These are phyloP conservation scores for Cololabis saira DNA, from an alignment of 2,113 vertebrate genomes.

Conservation along the genomic window DNA sequence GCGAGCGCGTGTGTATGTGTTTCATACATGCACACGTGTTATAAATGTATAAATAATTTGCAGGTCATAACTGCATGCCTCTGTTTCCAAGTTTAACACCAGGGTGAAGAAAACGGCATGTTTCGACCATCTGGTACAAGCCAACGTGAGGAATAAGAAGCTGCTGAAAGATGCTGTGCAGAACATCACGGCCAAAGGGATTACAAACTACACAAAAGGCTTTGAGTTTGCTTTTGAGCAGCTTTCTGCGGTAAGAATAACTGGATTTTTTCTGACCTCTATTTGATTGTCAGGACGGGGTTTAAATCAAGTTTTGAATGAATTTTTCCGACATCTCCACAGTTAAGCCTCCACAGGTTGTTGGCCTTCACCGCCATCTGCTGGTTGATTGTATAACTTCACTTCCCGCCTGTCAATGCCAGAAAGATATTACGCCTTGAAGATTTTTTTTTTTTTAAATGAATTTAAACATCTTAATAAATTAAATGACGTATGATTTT, in stretches of 20 bases:
- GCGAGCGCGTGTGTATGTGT: constrained; percentile 12
- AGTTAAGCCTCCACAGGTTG: neutral
- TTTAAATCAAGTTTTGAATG: constrained; percentile 25
- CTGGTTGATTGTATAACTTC: constrained; percentile 48
- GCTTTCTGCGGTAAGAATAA: constrained; percentile 88
- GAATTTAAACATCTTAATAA: too few relatives aligned
- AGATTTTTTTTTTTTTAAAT: too few relatives aligned
- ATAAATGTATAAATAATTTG: constrained; percentile 32
- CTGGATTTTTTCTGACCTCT: neutral
- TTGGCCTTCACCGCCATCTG: constrained; percentile 75
- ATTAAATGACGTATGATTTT: too few relatives aligned
- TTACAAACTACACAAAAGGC: constrained; percentile 97
- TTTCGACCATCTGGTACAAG: constrained; percentile 96
- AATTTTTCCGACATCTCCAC: neutral
- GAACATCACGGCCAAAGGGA: constrained; percentile 96
- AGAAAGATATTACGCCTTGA: too few relatives aligned
- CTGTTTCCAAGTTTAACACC: constrained; percentile 90
- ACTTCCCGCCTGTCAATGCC: too few relatives aligned
- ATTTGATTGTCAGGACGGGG: neutral
- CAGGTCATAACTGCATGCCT: constrained; percentile 18
- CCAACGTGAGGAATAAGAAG: constrained; percentile 98
- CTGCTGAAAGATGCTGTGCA: constrained; percentile 95
- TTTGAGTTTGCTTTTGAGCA: constrained; percentile 98
- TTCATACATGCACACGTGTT: constrained; percentile 22
- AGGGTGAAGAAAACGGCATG: constrained; percentile 95